These are phyloP conservation scores for Harmothoe impar DNA, from an alignment of 2,888 invertebrate species.

Conservation along the genomic window DNA sequence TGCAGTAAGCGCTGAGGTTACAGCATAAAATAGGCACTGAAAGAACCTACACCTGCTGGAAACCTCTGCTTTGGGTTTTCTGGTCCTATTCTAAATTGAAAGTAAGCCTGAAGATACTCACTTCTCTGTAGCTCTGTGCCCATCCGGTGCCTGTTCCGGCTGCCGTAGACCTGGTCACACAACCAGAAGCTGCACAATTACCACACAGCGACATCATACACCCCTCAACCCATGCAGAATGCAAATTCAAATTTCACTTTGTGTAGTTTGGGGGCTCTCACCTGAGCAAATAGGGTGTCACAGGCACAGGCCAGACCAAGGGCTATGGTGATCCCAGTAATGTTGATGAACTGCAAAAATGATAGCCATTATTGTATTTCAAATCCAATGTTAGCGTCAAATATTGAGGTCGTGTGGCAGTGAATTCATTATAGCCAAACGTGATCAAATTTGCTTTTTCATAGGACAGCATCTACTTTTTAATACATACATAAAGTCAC, in stretches of 20 bases:
- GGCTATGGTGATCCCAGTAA: conserved; percentile 57
- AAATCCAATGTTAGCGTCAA: neutral
- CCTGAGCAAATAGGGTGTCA: conserved; percentile 66
- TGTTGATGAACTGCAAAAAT: conserved; percentile 64
- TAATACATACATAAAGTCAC: too few species aligned
- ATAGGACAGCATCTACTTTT: too few species aligned
- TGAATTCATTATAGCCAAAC: too few species aligned
- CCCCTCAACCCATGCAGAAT: neutral
- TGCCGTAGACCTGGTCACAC: conserved; percentile 56
- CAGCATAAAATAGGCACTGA: too few species aligned
- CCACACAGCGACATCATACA: neutral
- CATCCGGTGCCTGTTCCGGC: conserved; percentile 41
- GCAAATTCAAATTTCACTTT: neutral
- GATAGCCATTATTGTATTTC: neutral
- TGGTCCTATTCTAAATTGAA: neutral
- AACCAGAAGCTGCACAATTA: neutral
- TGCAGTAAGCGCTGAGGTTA: too few species aligned
- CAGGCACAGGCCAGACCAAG: conserved; percentile 61
- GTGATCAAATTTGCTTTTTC: too few species aligned
- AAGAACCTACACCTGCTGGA: too few species aligned
- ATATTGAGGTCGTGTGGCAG: too few species aligned
- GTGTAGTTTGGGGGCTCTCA: neutral
- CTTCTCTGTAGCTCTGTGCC: conserved; percentile 64
- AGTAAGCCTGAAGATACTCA: too few species aligned
- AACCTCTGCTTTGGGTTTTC: too few species aligned